Percentiles rank a stretch among this genome's conserved stretches.
Conservation (phyloP, 1,140 invertebrate genomes). For the Limonius californicus region DNA sequence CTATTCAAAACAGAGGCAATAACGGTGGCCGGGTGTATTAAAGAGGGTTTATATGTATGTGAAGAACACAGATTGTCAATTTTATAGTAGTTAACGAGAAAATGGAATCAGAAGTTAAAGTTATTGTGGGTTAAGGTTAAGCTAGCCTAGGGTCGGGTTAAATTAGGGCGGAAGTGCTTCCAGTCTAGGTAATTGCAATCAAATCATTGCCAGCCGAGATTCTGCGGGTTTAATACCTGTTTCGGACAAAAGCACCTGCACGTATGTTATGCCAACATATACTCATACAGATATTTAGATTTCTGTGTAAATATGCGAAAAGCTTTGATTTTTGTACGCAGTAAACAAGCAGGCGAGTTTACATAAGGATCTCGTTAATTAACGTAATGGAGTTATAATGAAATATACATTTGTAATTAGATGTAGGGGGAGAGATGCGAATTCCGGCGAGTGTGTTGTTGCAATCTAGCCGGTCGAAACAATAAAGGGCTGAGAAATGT, state of each 20-base stretch:
- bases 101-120: constrained; percentile 8
- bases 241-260: too few species aligned
- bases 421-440: not conserved
- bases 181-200: not conserved
- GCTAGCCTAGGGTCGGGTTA: not conserved
- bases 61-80: constrained; percentile 4
- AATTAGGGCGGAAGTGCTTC: not conserved
- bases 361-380: not conserved
- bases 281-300: too few species aligned
- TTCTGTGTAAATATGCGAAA: not conserved
- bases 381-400: not conserved
- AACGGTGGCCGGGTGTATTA: not conserved
- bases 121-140: constrained; percentile 10
- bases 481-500: constrained; percentile 11
- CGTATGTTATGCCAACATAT: too few species aligned
- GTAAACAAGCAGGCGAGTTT: too few species aligned
- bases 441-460: not conserved
- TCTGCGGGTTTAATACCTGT: too few species aligned
- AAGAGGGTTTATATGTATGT: not conserved
- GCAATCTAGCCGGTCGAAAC: constrained; percentile 3
- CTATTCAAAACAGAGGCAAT: not conserved
- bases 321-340: too few species aligned
- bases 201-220: too few species aligned
- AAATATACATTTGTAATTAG: constrained; percentile 1
- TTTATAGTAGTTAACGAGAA: constrained; percentile 2